Evolutionary conservation across 2,113 vertebrate species (phyloP), one percentile per base, ranked within the genome.

Genomic region (Bagarius yarrelli): DNA sequence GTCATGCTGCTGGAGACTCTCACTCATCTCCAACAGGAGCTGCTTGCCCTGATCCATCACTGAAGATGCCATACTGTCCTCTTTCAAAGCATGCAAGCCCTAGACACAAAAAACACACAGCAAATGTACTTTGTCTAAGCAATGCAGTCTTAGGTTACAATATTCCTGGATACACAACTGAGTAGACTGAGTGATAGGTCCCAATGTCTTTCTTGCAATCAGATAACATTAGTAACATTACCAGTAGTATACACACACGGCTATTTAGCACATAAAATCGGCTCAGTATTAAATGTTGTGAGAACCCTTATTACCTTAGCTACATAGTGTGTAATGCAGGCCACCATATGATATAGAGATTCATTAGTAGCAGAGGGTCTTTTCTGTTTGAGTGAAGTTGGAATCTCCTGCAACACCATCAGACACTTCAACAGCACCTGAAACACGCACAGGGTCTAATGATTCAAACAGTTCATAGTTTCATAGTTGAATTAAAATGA

Each of bases 401-500:
- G 92, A 71, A 95, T 92, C 86, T 94, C 94, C 91, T 95, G 94
- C 81, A 99, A 89, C 83, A 96, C 91, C 52, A 90, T 89, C 70
- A 99, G 85, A 81, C 96, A 99, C 81, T 96, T 98, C 55, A 94
- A 91, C 53, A 98, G 91, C 63, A 99, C 94, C 98, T 99, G 83
- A 83, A 92, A 88, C 83, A 83, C 16, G 80, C 18, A 85, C 15
- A 81, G 64, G 18, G n/a, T 47, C 11, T 47, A 21, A 32, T 52
- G 3, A 14, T 32, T 73, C 27, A 55, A 30, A 52, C 12, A n/a
- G 40, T 34, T 34, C 15, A 63, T 12, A 1, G 30, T n/a, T 64
- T 21, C 19, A 67, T 69, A n/a, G 1, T 40, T 50, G 8, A 27
- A 50, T 27, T 5, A 47, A 11, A 16, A 2, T 9, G 8, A 40